A percentile compares a stretch with the other conserved stretches of the same genome.
These are phyloP conservation scores for Meghimatium bilineatum DNA, from an alignment of 2,888 invertebrate genomes.

Conservation along the genomic window DNA sequence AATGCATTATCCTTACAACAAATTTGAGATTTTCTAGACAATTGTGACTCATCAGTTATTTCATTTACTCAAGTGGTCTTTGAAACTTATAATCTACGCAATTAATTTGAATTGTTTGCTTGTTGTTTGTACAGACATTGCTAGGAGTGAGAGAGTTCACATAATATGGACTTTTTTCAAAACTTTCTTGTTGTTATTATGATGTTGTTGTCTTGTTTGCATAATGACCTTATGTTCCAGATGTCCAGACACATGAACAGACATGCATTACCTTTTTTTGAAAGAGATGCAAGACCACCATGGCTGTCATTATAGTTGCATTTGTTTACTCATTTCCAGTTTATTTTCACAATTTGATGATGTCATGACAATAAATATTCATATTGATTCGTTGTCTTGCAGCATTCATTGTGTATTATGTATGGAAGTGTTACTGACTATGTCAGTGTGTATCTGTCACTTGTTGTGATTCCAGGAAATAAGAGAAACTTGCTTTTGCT, in stretches of 20 bases:
- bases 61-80: conserved; percentile 40
- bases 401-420: not conserved
- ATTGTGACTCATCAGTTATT: conserved; percentile 13
- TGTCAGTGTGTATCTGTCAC: not conserved
- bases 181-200: conserved; percentile 4
- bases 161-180: not conserved
- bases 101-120: conserved; percentile 22
- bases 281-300: conserved; percentile 41
- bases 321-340: conserved; percentile 12
- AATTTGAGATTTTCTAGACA: not conserved
- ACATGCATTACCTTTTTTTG: conserved; percentile 40
- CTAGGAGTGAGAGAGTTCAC: not conserved
- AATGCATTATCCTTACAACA: conserved; percentile 21
- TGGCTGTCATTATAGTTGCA: conserved; percentile 9
- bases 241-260: conserved; percentile 29
- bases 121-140: conserved; percentile 35
- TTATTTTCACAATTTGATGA: conserved; percentile 28
- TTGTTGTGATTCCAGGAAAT: no score
- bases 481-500: no score
- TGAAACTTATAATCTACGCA: conserved; percentile 39
- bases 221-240: conserved; percentile 29
- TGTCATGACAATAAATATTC: conserved; percentile 45
- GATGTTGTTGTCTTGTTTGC: conserved; percentile 29
- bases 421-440: not conserved
- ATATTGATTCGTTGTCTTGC: not conserved